Evolutionary conservation across 2,888 invertebrate species (phyloP).

Genomic region (Eupithecia centaureata): DNA sequence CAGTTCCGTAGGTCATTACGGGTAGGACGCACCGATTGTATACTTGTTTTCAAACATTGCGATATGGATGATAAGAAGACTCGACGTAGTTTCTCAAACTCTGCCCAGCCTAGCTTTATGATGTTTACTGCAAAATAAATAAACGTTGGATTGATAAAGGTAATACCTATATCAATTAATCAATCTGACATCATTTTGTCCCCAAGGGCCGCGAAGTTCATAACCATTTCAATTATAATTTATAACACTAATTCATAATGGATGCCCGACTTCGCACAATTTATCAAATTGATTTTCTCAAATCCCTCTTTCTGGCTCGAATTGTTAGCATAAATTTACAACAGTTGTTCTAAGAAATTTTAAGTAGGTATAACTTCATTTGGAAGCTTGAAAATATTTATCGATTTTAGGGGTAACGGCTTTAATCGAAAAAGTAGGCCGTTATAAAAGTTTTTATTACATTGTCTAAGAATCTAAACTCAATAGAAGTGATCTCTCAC

Average conservation of each 20-base stretch:
- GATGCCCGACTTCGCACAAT: slow-evolving; percentile 76
- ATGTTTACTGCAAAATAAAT: neutral
- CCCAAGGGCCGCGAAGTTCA: slow-evolving; percentile 66
- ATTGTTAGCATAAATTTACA: slow-evolving; percentile 77
- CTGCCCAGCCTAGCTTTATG: too few relatives aligned
- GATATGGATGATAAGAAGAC: too few relatives aligned
- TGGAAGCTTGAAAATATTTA: slow-evolving; percentile 25
- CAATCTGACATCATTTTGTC: slow-evolving; percentile 79
- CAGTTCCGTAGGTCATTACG: too few relatives aligned
- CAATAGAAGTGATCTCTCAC: too few relatives aligned
- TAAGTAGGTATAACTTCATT: slow-evolving; percentile 68
- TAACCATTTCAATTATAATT: slow-evolving; percentile 82
- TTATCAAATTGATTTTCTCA: slow-evolving; percentile 79
- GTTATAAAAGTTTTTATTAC: neutral
- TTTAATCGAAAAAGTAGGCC: neutral
- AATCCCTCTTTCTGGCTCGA: slow-evolving; percentile 65
- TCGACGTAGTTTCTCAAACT: too few relatives aligned
- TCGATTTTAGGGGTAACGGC: neutral
- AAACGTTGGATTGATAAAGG: neutral
- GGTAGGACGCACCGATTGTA: too few relatives aligned
- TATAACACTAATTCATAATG: slow-evolving; percentile 81
- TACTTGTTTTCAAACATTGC: too few relatives aligned
- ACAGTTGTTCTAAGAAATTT: slow-evolving; percentile 75
- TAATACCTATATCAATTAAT: slow-evolving; percentile 58
- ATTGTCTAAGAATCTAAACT: too few relatives aligned